Base-by-base conservation (phyloP, 1,140 invertebrate genomes). In the Micrasema longulum region DNA sequence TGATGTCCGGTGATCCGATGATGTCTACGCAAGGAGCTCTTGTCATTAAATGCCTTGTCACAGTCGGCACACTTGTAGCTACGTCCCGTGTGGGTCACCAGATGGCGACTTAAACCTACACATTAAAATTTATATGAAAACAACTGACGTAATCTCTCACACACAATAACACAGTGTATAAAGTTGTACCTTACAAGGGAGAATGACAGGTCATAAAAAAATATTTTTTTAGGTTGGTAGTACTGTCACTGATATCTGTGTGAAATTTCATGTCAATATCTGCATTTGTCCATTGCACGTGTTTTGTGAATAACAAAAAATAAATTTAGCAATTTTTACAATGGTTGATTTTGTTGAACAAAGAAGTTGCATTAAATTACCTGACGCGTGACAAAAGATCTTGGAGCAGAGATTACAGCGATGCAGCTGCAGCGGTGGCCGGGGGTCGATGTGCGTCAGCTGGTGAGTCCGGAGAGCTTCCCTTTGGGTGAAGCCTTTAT, bases 401-500 rank as follows among this genome's bases (percentile, higher is more conserved):
- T 91, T 91, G 1, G 88, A 86, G 77, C 91, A 93, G 0, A 88
- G 76, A 16, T 88, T 87, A 77, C 91, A 93, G 75, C 88, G 86
- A 78, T 92, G 89, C 47, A 90, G 77, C 36, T 87, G 84, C 14
- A 90, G 86, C 45, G 87, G 81, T 0, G 88, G 87, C 53, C 85
- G 82, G 6, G 87, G 80, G 76, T 87, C 82, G 69, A 88, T 82
- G 80, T 91, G 89, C 12, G 86, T 81, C 7, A 88, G 83, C 77
- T 88, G 86, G 77, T 93, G 91, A 9, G 89, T 84, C 50, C 85
- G 83, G 1, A 93, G 80, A 11, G 90, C 88, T 75, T 88, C 88
- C 47, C 90, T 88, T 78, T 92, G 91, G 1, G 90, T 91, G 78
- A 92, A 92, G 53, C 89, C 89, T 76, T 93, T 91, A 0, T 87